Conservation (phyloP, 2,113 vertebrate species). For the Eurystomus gularis region DNA sequence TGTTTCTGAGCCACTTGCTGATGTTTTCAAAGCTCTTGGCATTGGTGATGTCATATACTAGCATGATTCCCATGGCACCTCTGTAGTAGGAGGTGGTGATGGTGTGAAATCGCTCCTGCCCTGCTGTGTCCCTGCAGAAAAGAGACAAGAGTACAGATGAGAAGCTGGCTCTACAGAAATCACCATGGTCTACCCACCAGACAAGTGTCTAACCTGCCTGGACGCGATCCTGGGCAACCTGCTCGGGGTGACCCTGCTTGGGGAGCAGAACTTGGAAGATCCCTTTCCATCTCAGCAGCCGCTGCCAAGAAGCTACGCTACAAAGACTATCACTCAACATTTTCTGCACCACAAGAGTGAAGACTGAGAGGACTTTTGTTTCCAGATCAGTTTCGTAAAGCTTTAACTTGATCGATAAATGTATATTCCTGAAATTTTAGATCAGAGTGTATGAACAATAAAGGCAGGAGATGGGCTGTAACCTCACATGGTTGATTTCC, state of each 20-base stretch:
- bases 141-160: neutral
- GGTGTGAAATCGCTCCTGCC: conserved; percentile 98
- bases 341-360: neutral
- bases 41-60: conserved; percentile 98
- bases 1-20: conserved; percentile 99
- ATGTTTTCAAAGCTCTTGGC: conserved; percentile 99
- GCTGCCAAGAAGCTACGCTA: neutral
- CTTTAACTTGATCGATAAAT: neutral
- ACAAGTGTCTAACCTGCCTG: neutral
- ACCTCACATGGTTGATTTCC: neutral
- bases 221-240: neutral
- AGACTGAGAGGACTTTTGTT: accelerated
- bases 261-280: too few relatives aligned
- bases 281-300: neutral
- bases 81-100: conserved; percentile 99
- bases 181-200: accelerated
- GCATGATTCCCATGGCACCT: conserved; percentile 99
- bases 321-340: accelerated
- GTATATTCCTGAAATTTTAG: neutral
- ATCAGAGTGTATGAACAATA: accelerated
- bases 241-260: neutral
- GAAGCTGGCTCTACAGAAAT: neutral
- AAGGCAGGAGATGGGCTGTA: accelerated
- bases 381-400: neutral
- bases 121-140: conserved; percentile 91